Evolutionary conservation across 2,113 vertebrate genomes (phyloP), one percentile per base, ranked within the genome.

Genomic region (Rallus limicola): DNA sequence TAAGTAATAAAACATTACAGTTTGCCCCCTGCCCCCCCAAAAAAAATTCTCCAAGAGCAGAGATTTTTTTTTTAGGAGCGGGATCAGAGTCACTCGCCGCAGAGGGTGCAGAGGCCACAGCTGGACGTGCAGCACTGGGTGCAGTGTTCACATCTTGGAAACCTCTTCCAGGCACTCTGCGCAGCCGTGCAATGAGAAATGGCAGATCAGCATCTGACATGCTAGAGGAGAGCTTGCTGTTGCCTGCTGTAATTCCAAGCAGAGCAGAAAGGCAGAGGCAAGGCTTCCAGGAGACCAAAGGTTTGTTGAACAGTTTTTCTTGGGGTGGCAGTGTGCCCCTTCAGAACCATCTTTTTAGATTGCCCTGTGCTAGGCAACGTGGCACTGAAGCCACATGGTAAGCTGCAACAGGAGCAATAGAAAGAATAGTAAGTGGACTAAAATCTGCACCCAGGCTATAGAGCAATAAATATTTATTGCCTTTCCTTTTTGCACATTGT

Each of bases 391-490:
- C 25, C 70, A 42, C 56, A 28, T 16, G 25, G 76, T 7, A 38
- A 87, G 20, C 21, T 64, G 62, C 29, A 34, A 85, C 65, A 88
- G 40, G 14, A 71, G 40, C 48, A 40, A 38, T 5, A 48, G 31
- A 56, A 77, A 68, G 44, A 76, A 72, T 3, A 78, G 16, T 5
- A 58, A 88, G 5, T 40, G 38, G 65, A 92, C 78, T 36, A 85
- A 95, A 94, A 89, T n/a, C 62, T 36, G 34, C 29, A 67, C 52
- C 7, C 59, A 36, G 40, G 70, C 53, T 86, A 80, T 1, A 3
- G 82, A 58, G 55, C 70, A 91, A 89, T 91, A 90, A 96, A 93
- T 85, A 95, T 94, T 95, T 85, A 96, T 76, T 80, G 78, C 44
- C n/a, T 80, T 81, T 83, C 44, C 69, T 89, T 84, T 93, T 71